phyloP scores from a whole-genome alignment of 64 coral and sea anemone genomes.

The Montipora cactus region DNA sequence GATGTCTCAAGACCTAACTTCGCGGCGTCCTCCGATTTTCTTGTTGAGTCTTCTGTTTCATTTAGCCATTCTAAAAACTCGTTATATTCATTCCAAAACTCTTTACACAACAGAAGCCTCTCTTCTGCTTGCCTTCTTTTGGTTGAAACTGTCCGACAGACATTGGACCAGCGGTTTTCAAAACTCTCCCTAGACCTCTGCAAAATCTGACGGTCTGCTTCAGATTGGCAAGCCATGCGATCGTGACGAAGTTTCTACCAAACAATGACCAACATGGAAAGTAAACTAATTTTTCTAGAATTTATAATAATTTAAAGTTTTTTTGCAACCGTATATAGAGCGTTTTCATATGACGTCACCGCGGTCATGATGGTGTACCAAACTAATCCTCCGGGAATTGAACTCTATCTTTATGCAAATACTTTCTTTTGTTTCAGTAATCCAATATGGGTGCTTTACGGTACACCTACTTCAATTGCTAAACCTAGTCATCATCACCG shows the following conservation, averaged over 20 bases:
- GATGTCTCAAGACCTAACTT: slow-evolving; percentile 68
- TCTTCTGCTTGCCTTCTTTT: slow-evolving; percentile 84
- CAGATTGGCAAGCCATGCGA: slow-evolving; percentile 78
- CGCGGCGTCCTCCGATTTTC: slow-evolving; percentile 48
- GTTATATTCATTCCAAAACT: slow-evolving; percentile 94
- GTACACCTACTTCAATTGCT: too few species aligned
- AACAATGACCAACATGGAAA: background rate
- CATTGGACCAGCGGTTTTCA: slow-evolving; percentile 95
- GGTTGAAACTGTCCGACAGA: slow-evolving; percentile 67
- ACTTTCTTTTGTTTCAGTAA: too few species aligned
- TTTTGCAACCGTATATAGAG: too few species aligned
- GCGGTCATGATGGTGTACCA: too few species aligned
- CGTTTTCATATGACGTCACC: too few species aligned
- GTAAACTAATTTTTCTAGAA: too few species aligned
- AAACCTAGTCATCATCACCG: too few species aligned
- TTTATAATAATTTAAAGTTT: too few species aligned
- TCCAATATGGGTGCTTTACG: too few species aligned
- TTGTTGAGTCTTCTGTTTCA: slow-evolving; percentile 65
- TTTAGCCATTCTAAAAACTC: slow-evolving; percentile 89
- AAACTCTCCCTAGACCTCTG: slow-evolving; percentile 85
- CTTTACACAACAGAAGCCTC: slow-evolving; percentile 78
- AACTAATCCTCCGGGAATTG: too few species aligned
- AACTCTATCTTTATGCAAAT: too few species aligned
- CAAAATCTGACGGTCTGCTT: slow-evolving; percentile 71
- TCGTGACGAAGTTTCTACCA: slow-evolving; percentile 90